Evolutionary conservation across 2,888 invertebrate genomes (phyloP).

Genomic region (Lottia scabra): DNA sequence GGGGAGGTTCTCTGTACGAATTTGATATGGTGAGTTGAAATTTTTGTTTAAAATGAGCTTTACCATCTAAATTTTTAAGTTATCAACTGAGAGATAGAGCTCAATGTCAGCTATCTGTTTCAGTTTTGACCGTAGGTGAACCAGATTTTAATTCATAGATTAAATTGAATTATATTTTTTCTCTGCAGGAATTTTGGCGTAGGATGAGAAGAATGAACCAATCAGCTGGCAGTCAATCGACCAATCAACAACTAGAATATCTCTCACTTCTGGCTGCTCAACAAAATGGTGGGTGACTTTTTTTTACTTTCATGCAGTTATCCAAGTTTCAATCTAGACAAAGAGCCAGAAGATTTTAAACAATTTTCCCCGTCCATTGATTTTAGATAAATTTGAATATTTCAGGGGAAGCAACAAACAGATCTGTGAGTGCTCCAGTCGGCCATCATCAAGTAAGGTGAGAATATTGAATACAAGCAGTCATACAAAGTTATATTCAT

Average conservation of each 20-base stretch:
- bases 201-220: background rate
- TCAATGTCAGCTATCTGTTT: too few relatives aligned
- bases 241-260: background rate
- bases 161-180: background rate
- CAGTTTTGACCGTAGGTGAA: too few relatives aligned
- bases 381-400: background rate
- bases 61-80: too few relatives aligned
- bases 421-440: background rate
- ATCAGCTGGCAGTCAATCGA: background rate
- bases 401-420: background rate
- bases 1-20: background rate
- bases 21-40: background rate
- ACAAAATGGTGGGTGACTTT: too few relatives aligned
- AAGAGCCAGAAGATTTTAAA: too few relatives aligned
- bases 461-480: too few relatives aligned
- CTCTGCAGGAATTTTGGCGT: background rate
- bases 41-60: background rate
- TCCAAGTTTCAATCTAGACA: too few relatives aligned
- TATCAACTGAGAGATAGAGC: too few relatives aligned
- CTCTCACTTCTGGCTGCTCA: background rate
- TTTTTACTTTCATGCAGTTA: too few relatives aligned
- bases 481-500: too few relatives aligned
- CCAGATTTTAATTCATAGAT: too few relatives aligned
- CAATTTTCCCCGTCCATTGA: too few relatives aligned
- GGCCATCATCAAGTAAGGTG: background rate